A percentile compares a stretch with the other conserved stretches of the same genome.
Evolutionary conservation across 2,113 vertebrate genomes (phyloP).

Genomic region (Salvator merianae): DNA sequence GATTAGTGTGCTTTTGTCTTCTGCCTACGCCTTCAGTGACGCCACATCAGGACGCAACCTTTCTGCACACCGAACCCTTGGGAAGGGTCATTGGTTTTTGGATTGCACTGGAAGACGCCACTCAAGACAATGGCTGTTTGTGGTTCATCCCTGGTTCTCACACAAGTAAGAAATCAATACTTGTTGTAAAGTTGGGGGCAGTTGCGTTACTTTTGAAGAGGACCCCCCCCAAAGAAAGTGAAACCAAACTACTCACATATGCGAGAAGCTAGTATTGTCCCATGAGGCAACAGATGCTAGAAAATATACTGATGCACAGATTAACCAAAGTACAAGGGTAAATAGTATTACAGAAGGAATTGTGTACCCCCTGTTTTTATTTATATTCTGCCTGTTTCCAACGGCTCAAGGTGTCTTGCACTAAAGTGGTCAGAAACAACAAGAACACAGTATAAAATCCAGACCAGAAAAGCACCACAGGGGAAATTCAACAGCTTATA

Average conservation of each 20-base stretch:
- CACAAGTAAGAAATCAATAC: slow-evolving; percentile 73
- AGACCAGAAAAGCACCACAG: too few species aligned
- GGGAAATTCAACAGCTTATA: too few species aligned
- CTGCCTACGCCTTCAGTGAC: slow-evolving; percentile 72
- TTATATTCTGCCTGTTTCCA: too few species aligned
- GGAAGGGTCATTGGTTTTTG: slow-evolving; percentile 88
- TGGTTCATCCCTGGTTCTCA: slow-evolving; percentile 97
- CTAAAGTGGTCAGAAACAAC: too few species aligned
- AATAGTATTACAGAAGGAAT: too few species aligned
- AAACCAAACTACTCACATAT: neutral
- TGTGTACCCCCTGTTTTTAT: too few species aligned
- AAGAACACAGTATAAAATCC: too few species aligned
- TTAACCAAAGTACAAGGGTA: too few species aligned
- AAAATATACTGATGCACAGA: neutral
- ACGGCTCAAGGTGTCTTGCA: too few species aligned
- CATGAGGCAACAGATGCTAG: neutral
- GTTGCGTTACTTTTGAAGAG: neutral
- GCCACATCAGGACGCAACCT: slow-evolving; percentile 92
- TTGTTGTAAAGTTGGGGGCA: neutral
- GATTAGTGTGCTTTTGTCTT: too few species aligned
- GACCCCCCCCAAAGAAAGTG: too few species aligned
- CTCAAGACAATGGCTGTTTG: slow-evolving; percentile 86
- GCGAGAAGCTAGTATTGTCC: neutral
- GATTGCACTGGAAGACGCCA: slow-evolving; percentile 91
- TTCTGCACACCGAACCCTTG: slow-evolving; percentile 91